Base-by-base conservation (phyloP, 30 jellyfish, hydroid and myxozoan species). In the Kudoa iwatai region DNA sequence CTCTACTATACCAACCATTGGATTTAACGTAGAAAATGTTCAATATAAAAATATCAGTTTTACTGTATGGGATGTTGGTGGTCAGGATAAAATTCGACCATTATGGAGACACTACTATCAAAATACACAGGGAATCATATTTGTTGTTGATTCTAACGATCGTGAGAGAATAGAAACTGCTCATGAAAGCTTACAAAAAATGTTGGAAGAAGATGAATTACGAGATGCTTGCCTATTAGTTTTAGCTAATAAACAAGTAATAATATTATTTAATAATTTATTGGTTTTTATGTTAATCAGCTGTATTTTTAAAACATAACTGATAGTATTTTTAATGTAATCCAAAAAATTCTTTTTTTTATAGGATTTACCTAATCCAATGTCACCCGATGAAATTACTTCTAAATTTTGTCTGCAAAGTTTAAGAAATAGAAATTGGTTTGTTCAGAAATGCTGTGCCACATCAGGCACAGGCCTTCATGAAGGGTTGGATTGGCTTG, bases 401-500 rank as follows among this genome's bases (percentile, higher is more conserved):
- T 84, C 59, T 24, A 68, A 68, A 52, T 65, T 68, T 30, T 71
- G 81, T 9, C 34, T 68, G 30, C 90, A 68, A 36, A 42, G 43
- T 20, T 17, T 68, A 33, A 33, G 85, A 38, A 59, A 54, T 59
- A 38, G 90, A 43, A 53, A 47, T 25, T 68, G 90, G 90, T 68
- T 53, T 55, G 59, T 68, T 23, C 90, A 68, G 42, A 83, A 84
- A 25, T 58, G 85, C 6, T 68, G 90, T 51, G 90, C 90, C 49
- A 68, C 85, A 12, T 54, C 62, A 41, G 90, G 90, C 19, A 85
- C 59, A 24, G 90, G 90, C 14, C 59, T 68, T 11, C 59, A 68
- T 54, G 90, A 68, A 54, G 90, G 90, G 19, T 66, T 68, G 24
- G 90, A 68, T 43, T 68, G 90, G 90, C 83, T 68, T 23, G 59